phyloP scores from a whole-genome alignment of 1,140 invertebrate genomes.

The Bombus terrestris region DNA sequence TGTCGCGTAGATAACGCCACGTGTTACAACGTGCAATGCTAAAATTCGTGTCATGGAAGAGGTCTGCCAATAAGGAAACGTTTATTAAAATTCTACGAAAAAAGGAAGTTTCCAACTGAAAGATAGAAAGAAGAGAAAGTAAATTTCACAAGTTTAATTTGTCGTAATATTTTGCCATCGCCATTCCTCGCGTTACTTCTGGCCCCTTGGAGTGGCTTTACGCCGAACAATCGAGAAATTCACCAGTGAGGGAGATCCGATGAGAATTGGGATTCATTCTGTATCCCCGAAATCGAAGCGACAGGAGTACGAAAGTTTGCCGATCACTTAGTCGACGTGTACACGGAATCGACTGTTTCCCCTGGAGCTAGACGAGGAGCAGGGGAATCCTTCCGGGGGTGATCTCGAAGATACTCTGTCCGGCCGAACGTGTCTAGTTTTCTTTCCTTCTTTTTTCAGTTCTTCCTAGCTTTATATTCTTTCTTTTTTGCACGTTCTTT shows the following conservation, averaged over 20 bases:
- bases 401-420: neutral
- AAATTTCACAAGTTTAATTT: neutral
- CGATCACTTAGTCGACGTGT: constrained; percentile 25
- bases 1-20: neutral
- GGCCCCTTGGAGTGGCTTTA: neutral
- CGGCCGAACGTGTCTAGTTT: neutral
- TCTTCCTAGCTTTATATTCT: neutral
- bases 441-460: no score
- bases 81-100: neutral
- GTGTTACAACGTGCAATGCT: neutral
- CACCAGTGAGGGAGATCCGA: neutral
- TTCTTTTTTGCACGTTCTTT: neutral
- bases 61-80: no score
- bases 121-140: neutral
- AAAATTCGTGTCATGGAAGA: neutral
- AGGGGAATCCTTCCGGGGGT: neutral
- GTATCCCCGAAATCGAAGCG: neutral
- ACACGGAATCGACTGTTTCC: constrained; percentile 11
- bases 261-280: neutral
- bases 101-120: neutral
- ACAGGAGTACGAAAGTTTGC: constrained; percentile 12
- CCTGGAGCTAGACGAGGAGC: neutral
- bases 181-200: neutral
- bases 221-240: neutral
- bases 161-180: neutral